Evolutionary conservation across 2,797 vertebrate genomes (phyloP).

Genomic region (Microctenopoma steveboyesi): DNA sequence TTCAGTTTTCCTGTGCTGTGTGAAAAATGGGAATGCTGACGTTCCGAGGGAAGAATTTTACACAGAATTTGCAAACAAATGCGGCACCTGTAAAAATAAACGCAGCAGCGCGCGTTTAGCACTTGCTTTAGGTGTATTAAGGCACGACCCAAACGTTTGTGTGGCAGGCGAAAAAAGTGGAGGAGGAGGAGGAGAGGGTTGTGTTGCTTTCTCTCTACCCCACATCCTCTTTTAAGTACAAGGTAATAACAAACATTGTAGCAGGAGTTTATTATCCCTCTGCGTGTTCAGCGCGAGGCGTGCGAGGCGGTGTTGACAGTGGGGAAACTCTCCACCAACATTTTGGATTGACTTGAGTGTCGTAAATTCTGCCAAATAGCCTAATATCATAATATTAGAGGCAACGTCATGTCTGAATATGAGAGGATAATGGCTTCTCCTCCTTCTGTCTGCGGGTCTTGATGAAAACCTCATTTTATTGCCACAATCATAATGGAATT

Average conservation of each 20-base stretch:
- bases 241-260: neutral
- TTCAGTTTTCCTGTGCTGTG: neutral
- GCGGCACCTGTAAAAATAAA: conserved; percentile 1
- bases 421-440: conserved; percentile 80
- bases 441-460: conserved; percentile 77
- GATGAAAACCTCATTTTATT: conserved; percentile 87
- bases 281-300: conserved; percentile 4
- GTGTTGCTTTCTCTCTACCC: neutral
- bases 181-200: neutral
- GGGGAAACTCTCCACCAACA: conserved; percentile 35
- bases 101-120: conserved; percentile 22
- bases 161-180: conserved; percentile 1
- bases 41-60: neutral
- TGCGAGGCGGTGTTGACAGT: conserved; percentile 21
- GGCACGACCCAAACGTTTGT: conserved; percentile 4
- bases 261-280: neutral
- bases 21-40: conserved; percentile 1
- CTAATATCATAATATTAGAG: conserved; percentile 69
- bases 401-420: conserved; percentile 71
- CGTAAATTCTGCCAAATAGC: conserved; percentile 75
- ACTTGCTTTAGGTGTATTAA: conserved; percentile 11
- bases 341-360: conserved; percentile 52
- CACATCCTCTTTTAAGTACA: neutral
- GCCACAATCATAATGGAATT: conserved; percentile 86
- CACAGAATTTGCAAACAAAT: conserved; percentile 2